Conservation (phyloP, 1,140 invertebrate genomes). For the Eufriesea mexicana region DNA sequence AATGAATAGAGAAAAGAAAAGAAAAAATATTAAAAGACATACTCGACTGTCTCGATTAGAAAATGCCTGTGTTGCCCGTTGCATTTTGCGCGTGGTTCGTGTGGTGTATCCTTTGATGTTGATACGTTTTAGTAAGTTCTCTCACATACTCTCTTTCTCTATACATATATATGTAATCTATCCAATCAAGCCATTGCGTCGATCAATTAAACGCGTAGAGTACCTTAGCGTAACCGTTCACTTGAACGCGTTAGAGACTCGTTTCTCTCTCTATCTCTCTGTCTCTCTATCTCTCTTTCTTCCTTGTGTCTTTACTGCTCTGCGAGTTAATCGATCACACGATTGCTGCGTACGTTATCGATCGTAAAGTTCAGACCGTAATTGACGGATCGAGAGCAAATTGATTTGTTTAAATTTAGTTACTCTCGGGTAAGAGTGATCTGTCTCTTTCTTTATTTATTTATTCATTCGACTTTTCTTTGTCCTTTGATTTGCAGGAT, state of each 20-base stretch:
- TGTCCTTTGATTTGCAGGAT: no score
- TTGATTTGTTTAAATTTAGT: background rate
- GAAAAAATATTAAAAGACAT: background rate
- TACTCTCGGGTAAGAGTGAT: background rate
- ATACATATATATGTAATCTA: background rate
- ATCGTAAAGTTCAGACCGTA: background rate
- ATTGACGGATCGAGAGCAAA: no score
- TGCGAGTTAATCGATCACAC: background rate
- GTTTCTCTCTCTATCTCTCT: background rate
- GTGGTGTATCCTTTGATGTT: constrained; percentile 5
- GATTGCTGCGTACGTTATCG: background rate
- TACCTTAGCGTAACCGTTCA: background rate
- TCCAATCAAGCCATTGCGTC: background rate
- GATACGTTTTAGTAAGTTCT: constrained; percentile 18
- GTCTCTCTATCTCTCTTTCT: background rate
- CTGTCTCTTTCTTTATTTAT: background rate
- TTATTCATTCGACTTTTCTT: no score
- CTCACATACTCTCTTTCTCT: background rate
- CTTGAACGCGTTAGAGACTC: constrained; percentile 12
- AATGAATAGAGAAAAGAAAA: background rate
- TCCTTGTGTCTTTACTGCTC: background rate
- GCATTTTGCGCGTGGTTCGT: constrained; percentile 11
- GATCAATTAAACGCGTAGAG: constrained; percentile 1
- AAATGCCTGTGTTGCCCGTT: constrained; percentile 18
- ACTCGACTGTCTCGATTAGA: background rate